A percentile compares a stretch with the other conserved stretches of the same genome.
Evolutionary conservation across 2,888 invertebrate genomes (phyloP).

Genomic region (Tetrapedia diversipes): DNA sequence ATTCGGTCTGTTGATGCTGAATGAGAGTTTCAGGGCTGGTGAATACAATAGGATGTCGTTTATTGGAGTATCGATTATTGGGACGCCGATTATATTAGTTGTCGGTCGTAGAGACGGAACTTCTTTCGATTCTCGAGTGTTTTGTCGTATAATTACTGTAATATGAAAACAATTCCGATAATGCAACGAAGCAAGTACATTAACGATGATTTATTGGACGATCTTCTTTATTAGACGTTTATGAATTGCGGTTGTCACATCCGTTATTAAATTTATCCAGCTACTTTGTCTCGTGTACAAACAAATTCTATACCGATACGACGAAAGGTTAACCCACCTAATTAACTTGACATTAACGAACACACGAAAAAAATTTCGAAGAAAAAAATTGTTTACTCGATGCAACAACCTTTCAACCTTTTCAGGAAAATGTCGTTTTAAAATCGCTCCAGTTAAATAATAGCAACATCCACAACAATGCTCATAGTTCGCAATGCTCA

Average conservation of each 20-base stretch:
- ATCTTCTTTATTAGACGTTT: too few species aligned
- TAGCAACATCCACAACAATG: too few species aligned
- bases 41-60: not conserved
- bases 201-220: not conserved
- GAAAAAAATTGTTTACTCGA: not conserved
- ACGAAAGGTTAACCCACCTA: too few species aligned
- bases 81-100: not conserved
- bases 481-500: too few species aligned
- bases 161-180: not conserved
- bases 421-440: too few species aligned
- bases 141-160: conserved; percentile 4
- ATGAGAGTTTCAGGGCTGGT: conserved; percentile 1
- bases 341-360: too few species aligned
- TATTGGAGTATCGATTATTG: conserved; percentile 22
- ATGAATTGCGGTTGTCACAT: too few species aligned
- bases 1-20: not conserved
- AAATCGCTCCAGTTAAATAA: not conserved
- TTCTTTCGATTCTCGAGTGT: not conserved
- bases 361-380: not conserved
- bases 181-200: not conserved
- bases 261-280: too few species aligned
- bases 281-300: too few species aligned
- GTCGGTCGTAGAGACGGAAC: not conserved
- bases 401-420: too few species aligned
- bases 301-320: too few species aligned